phyloP scores from a whole-genome alignment of 2,113 vertebrate genomes.

The Scatophagus argus region DNA sequence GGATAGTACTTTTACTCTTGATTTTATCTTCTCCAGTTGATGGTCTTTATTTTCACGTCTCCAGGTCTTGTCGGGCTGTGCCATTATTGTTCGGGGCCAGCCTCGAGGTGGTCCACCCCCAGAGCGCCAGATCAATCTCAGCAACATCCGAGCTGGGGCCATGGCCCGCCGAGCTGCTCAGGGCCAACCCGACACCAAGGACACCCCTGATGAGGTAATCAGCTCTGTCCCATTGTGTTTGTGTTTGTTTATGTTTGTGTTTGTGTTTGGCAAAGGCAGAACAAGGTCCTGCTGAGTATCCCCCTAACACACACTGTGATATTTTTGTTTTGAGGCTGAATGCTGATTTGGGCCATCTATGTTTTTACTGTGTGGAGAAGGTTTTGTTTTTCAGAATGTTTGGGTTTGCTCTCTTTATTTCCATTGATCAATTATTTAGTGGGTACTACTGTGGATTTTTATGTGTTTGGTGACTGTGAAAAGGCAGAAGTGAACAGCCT shows the following conservation, averaged over 20 bases:
- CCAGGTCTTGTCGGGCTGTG: constrained; percentile 97
- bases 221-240: not conserved
- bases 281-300: constrained; percentile 12
- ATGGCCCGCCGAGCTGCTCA: constrained; percentile 90
- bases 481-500: not conserved
- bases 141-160: constrained; percentile 92
- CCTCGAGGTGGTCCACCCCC: constrained; percentile 95
- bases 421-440: not conserved
- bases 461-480: not conserved
- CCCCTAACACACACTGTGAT: not conserved
- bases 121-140: constrained; percentile 97
- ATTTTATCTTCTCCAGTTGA: not conserved
- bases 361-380: not conserved
- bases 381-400: not conserved
- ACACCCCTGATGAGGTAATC: constrained; percentile 93
- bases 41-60: not conserved
- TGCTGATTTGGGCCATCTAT: not conserved
- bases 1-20: not conserved
- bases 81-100: constrained; percentile 96
- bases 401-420: not conserved
- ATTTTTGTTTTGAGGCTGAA: not conserved
- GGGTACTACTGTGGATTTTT: not conserved
- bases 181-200: constrained; percentile 90
- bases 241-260: constrained; percentile 5
- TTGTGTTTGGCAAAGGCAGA: constrained; percentile 31